Evolutionary conservation across 2,113 vertebrate species (phyloP), one percentile per base, ranked within the genome.

Genomic region (Parus major): DNA sequence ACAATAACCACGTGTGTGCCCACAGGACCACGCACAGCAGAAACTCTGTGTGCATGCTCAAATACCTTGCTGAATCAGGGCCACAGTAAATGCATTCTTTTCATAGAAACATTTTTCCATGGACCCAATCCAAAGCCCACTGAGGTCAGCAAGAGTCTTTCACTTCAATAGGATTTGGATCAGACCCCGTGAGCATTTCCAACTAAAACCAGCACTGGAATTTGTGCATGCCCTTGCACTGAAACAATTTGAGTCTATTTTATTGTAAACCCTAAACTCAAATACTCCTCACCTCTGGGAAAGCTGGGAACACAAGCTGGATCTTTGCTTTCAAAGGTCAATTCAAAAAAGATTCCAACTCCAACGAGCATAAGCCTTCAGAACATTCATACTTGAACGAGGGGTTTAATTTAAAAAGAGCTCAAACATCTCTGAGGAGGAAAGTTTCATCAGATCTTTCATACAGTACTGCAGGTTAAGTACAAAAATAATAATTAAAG

Each of bases 91-190:
- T 63, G 93, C 87, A 95, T 96, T 95, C 93, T 95, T 97, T 90
- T 93, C 84, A 90, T 46, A 92, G 92, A 95, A 95, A 95, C 70
- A 65, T 94, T 96, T 96, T 94, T 94, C 92, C 75, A 59, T 96
- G 93, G 93, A 95, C 15, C 42, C 53, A 66, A 83, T 95, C 93
- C 94, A 97, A 97, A 95, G 93, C 90, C 95, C 93, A 96, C 90
- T 90, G 84, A 96, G 94, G 96, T 96, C 96, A 96, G 82, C 76
- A 82, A 91, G 66, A 95, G 90, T 86, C 96, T 86, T 72, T 92
- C 66, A 90, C 93, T 96, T 95, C 94, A 95, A 70, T 47, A 90
- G 93, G 71, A 92, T 93, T 92, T 97, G 95, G 82, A 94, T 90
- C 76, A 96, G 88, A 86, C 79, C 52, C 64, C 31, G 6, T 20